These are phyloP conservation scores for Phalloptychus januarius DNA, from an alignment of 2,797 vertebrate species.

Conservation along the genomic window DNA sequence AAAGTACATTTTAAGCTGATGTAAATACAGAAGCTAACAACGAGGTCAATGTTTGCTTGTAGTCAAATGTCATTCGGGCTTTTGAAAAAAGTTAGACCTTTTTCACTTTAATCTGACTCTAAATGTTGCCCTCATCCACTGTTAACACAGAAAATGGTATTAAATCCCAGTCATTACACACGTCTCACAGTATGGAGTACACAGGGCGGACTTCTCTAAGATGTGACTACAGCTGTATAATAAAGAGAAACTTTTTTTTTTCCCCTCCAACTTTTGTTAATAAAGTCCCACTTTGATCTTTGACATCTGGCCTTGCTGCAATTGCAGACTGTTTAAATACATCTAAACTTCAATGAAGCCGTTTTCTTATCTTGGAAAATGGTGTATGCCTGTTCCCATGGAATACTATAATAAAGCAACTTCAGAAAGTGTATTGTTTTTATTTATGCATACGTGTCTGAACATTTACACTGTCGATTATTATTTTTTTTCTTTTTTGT, in stretches of 20 bases:
- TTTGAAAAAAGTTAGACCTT: neutral
- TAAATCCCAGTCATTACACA: neutral
- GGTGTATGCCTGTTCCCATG: conserved; percentile 85
- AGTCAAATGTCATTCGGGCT: conserved; percentile 8
- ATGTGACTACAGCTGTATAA: conserved; percentile 43
- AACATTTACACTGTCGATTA: neutral
- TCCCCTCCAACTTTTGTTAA: conserved; percentile 43
- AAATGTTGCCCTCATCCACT: neutral
- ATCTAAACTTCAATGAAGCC: conserved; percentile 73
- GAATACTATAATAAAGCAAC: conserved; percentile 81
- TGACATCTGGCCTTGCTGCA: conserved; percentile 58
- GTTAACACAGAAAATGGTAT: neutral
- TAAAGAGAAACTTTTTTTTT: conserved; percentile 17
- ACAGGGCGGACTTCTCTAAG: conserved; percentile 53
- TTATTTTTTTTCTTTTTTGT: neutral
- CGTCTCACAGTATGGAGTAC: conserved; percentile 24
- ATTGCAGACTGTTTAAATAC: conserved; percentile 60
- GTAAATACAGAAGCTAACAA: conserved; percentile 24
- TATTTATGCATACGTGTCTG: neutral
- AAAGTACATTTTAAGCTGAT: neutral
- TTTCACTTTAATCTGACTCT: neutral
- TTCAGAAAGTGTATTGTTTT: conserved; percentile 39
- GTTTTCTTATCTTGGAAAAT: conserved; percentile 83
- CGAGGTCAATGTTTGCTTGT: neutral
- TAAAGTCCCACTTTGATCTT: conserved; percentile 23